Evolutionary conservation across 2,113 vertebrate species (phyloP), one percentile per base, ranked within the genome.

Genomic region (Aspiorhynchus laticeps): DNA sequence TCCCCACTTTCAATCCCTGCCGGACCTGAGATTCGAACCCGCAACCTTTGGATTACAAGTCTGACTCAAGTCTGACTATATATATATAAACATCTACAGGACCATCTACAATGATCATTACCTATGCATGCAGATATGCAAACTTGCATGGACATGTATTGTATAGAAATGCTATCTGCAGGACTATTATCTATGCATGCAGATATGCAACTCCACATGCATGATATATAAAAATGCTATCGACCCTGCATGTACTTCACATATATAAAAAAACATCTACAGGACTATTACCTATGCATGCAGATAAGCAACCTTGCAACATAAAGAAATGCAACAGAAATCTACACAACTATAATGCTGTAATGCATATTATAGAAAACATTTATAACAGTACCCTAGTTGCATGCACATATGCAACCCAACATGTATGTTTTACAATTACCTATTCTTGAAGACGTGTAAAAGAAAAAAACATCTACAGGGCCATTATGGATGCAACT

Each of bases 271-370:
- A 21, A 7, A 53, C 51, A 53, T 19, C 43, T 69, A 69, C 19
- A 48, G 7, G 15, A 12, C 5, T 26, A 78, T 48, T 26, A 76
- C 14, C 69, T 36, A 28, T 36, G 69, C 73, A 71, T 33, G 41
- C 46, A 43, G 17, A 75, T n/a, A 63, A 74, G 41, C 77, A 88
- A 86, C 83, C 90, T 91, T 90, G 91, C 90, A 90, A 89, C 86
- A 90, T 87, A 43, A 48, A 48, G 12, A 14, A 36, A 36, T 36
- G 36, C 36, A 5, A 36, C 36, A 36, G 36, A 36, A 48, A 14
- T 48, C 41, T 67, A 67, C 15, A 76, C 5, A 15, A 26, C 21
- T 14, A 46, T 46, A 14, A 48, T 48, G 46, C 91, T 90, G 10
- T 21, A 43, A 63, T 63, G 61, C 61, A 28, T 28, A 14, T 26